Evolutionary conservation across 2,113 vertebrate species (phyloP).

Genomic region (Sphaerodactylus townsendi): DNA sequence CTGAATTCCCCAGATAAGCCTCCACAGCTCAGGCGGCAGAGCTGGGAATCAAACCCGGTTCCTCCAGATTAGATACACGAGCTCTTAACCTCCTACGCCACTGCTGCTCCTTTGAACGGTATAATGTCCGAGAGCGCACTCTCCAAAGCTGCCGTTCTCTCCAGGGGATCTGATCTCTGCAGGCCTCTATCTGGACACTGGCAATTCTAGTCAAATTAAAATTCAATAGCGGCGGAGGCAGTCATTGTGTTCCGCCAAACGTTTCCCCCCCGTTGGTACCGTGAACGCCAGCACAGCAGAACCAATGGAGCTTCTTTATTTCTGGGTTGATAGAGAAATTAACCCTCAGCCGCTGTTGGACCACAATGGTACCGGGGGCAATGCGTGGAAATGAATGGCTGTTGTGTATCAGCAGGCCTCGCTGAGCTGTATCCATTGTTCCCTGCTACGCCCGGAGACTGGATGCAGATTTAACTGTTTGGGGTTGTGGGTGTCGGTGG

Average conservation of each 20-base stretch:
- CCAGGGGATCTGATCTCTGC: too few relatives aligned
- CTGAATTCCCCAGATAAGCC: too few relatives aligned
- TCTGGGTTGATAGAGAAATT: constrained; percentile 36
- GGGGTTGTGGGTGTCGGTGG: constrained; percentile 12
- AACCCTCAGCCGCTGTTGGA: constrained; percentile 10
- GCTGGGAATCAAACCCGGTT: too few relatives aligned
- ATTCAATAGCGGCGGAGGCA: not conserved
- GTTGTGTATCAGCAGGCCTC: not conserved
- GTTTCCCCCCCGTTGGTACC: not conserved
- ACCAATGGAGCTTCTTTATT: constrained; percentile 1
- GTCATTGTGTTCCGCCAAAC: fast-evolving
- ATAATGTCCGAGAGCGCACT: too few relatives aligned
- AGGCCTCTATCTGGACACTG: too few relatives aligned
- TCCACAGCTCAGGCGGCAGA: too few relatives aligned
- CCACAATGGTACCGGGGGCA: not conserved
- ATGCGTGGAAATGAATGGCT: not conserved
- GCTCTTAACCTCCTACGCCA: too few relatives aligned
- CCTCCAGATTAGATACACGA: too few relatives aligned
- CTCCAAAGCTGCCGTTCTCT: too few relatives aligned
- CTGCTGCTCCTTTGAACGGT: too few relatives aligned
- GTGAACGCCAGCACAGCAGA: not conserved
- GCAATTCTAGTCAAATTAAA: constrained; percentile 29
- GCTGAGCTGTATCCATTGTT: not conserved
- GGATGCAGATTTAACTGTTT: constrained; percentile 5
- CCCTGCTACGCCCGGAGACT: not conserved